These are phyloP conservation scores for Aporophyla lueneburgensis DNA, from an alignment of 2,888 invertebrate species.

Conservation along the genomic window DNA sequence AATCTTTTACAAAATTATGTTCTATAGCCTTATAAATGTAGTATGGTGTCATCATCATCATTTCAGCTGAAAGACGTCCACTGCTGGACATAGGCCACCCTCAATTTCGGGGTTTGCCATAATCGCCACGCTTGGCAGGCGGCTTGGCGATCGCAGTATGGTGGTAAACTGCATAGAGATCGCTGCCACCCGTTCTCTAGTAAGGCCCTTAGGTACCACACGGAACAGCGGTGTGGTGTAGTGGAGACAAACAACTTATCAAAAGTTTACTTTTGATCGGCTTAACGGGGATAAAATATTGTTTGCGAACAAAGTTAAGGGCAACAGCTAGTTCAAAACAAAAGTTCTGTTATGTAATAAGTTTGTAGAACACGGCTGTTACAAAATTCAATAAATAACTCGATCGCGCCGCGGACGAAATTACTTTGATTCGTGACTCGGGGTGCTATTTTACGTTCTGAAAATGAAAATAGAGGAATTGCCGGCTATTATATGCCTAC, in stretches of 20 bases:
- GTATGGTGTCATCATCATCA: no score
- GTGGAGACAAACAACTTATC: neutral
- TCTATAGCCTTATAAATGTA: no score
- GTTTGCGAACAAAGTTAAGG: conserved; percentile 31
- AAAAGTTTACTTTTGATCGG: neutral
- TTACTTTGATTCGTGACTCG: conserved; percentile 55
- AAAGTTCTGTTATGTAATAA: conserved; percentile 57
- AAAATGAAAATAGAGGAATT: conserved; percentile 61
- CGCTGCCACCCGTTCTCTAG: no score
- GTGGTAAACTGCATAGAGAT: no score
- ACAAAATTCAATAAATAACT: conserved; percentile 56
- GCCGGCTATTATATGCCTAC: conserved; percentile 23
- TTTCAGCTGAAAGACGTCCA: no score
- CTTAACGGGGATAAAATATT: conserved; percentile 9
- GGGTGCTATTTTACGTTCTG: conserved; percentile 48
- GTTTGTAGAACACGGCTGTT: conserved; percentile 52
- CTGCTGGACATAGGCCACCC: no score
- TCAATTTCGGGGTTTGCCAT: no score
- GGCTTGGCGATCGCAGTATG: no score
- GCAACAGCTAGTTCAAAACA: conserved; percentile 19
- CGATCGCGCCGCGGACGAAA: conserved; percentile 45
- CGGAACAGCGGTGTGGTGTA: no score
- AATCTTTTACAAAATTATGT: no score
- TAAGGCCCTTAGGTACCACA: no score
- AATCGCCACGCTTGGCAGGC: no score